These are phyloP conservation scores for Nothobranchius furzeri DNA, from an alignment of 2,113 vertebrate genomes.

Conservation along the genomic window DNA sequence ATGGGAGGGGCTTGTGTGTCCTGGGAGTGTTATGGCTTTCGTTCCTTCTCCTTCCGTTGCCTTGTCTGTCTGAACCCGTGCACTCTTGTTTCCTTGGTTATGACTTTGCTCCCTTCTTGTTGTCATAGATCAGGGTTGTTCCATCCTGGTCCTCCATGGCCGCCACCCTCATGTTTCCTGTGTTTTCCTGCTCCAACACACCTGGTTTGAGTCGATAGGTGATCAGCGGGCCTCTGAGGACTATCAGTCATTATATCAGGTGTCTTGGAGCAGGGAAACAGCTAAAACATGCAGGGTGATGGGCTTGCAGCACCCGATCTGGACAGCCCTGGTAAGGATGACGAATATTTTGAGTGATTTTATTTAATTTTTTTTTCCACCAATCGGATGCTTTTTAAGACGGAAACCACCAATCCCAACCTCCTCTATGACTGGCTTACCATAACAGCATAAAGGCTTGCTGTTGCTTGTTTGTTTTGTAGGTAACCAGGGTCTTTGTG, in stretches of 20 bases:
- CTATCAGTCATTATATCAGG: too few relatives aligned
- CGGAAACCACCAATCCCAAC: slow-evolving; percentile 25
- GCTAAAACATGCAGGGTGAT: too few relatives aligned
- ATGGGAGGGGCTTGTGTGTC: slow-evolving; percentile 67
- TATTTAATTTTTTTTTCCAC: background rate
- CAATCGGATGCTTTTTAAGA: slow-evolving; percentile 27
- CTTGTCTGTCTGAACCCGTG: slow-evolving; percentile 37
- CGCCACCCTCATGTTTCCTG: too few relatives aligned
- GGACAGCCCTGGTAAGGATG: too few relatives aligned
- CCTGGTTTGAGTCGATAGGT: too few relatives aligned
- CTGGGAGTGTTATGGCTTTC: slow-evolving; percentile 39
- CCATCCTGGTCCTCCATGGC: too few relatives aligned
- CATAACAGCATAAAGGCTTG: slow-evolving; percentile 47
- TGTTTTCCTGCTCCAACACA: too few relatives aligned
- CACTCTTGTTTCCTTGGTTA: slow-evolving; percentile 28
- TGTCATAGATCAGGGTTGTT: slow-evolving; percentile 9
- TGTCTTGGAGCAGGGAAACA: too few relatives aligned
- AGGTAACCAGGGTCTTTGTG: slow-evolving; percentile 17
- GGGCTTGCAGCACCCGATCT: too few relatives aligned
- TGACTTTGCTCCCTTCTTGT: slow-evolving; percentile 19
- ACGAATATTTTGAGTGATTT: slow-evolving; percentile 13
- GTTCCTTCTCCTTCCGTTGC: slow-evolving; percentile 34
- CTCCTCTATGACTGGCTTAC: slow-evolving; percentile 11
- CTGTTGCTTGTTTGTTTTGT: slow-evolving; percentile 8
- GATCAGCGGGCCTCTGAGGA: too few relatives aligned